These are phyloP conservation scores for Myotis daubentonii DNA, from an alignment of 2,797 vertebrate genomes.

Conservation along the genomic window DNA sequence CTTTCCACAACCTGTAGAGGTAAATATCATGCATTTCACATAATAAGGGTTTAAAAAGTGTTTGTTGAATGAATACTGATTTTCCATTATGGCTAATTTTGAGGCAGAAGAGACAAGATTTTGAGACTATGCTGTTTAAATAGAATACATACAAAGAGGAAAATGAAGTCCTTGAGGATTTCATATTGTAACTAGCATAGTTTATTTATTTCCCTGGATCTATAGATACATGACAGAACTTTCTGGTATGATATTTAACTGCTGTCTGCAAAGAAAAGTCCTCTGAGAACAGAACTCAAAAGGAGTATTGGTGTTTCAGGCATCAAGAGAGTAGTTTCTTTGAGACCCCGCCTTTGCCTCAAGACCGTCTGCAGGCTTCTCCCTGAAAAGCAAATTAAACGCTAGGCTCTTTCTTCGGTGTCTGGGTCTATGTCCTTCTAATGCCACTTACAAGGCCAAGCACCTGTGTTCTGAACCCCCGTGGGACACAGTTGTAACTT, in stretches of 20 bases:
- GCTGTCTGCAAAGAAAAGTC: background rate
- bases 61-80: background rate
- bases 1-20: background rate
- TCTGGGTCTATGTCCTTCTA: background rate
- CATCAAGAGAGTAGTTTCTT: background rate
- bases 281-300: background rate
- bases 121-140: constrained; percentile 7
- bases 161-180: background rate
- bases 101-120: background rate
- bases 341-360: background rate
- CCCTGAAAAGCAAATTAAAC: background rate
- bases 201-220: background rate
- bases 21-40: constrained; percentile 18
- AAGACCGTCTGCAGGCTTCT: background rate
- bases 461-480: background rate
- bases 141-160: background rate
- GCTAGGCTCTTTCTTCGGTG: background rate
- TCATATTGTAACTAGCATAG: background rate
- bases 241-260: background rate
- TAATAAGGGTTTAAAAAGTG: background rate
- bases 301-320: background rate
- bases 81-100: constrained; percentile 32
- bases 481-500: background rate
- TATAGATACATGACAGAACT: background rate
- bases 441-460: background rate